Conservation (phyloP, 2,113 vertebrate species). For the Callocephalon fimbriatum region DNA sequence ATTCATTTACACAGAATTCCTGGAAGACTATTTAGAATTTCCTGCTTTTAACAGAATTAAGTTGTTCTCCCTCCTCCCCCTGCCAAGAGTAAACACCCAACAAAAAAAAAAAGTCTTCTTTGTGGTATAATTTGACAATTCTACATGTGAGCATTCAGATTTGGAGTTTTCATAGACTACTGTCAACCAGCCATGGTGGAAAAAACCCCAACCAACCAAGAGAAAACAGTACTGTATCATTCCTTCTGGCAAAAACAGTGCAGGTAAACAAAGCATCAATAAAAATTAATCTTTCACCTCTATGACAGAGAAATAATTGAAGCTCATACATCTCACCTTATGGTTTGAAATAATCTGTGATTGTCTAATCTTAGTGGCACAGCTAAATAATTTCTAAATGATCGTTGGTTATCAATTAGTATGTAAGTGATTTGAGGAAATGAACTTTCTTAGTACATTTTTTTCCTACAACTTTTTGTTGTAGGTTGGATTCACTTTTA, state of each 20-base stretch:
- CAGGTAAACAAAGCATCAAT: background rate
- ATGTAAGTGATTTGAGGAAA: background rate
- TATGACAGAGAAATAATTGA: background rate
- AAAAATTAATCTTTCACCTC: background rate
- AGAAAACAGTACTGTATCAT: background rate
- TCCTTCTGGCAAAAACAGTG: background rate
- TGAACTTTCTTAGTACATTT: background rate
- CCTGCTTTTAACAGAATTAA: background rate
- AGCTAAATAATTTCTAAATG: background rate
- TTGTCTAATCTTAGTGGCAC: background rate
- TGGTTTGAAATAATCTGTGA: background rate
- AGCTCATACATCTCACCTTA: background rate
- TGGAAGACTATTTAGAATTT: constrained; percentile 4
- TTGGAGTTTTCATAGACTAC: background rate
- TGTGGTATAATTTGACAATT: background rate
- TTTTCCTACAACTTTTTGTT: background rate
- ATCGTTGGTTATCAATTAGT: background rate
- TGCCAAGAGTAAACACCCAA: background rate
- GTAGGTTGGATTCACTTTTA: background rate
- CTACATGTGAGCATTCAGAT: background rate
- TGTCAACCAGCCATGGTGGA: background rate
- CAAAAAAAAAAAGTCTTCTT: background rate
- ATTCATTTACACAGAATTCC: background rate
- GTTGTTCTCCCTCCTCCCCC: background rate
- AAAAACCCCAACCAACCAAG: background rate